phyloP scores from a whole-genome alignment of 2,888 invertebrate genomes.

The Melieria omissa region DNA sequence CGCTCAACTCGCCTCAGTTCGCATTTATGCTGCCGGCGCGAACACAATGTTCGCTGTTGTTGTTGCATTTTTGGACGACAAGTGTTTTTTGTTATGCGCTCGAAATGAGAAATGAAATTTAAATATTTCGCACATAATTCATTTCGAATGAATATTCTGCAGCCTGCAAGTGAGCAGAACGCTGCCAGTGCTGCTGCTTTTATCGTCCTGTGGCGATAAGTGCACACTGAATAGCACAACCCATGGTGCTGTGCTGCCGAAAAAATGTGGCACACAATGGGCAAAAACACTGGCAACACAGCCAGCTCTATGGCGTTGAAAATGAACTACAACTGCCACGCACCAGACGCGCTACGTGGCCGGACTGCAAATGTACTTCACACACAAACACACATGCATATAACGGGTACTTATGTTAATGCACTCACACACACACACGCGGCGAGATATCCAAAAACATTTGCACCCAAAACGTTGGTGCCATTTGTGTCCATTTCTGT shows the following conservation, averaged over 20 bases:
- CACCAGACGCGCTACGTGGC: not conserved
- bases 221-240: too few relatives aligned
- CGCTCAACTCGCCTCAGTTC: not conserved
- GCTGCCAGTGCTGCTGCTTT: not conserved
- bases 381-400: too few relatives aligned
- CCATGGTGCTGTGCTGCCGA: not conserved
- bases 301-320: not conserved
- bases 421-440: not conserved
- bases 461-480: too few relatives aligned
- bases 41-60: not conserved
- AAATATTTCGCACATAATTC: constrained; percentile 16
- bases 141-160: not conserved
- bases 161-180: not conserved
- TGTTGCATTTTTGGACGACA: not conserved
- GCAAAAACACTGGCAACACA: too few relatives aligned
- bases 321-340: constrained; percentile 1
- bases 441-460: too few relatives aligned
- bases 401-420: not conserved
- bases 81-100: constrained; percentile 1
- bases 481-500: not conserved
- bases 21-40: not conserved
- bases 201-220: not conserved
- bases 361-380: not conserved
- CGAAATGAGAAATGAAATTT: constrained; percentile 13
- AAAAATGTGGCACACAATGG: not conserved